phyloP scores from a whole-genome alignment of 2,888 invertebrate species.

The Cerastis rubricosa region DNA sequence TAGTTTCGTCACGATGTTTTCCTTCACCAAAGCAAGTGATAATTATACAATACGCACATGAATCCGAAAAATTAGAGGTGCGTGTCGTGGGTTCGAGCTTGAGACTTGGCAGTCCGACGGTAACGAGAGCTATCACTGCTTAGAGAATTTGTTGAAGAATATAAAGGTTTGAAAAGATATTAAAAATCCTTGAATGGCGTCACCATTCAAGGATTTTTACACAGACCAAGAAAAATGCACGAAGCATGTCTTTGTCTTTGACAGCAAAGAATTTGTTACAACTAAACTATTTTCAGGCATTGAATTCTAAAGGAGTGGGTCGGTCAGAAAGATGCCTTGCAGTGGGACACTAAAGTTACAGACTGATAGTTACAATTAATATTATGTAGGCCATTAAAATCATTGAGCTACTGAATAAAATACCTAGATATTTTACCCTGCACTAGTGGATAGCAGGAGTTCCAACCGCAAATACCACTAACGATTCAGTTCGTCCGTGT shows the following conservation, averaged over 20 bases:
- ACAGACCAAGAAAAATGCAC: not conserved
- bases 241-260: not conserved
- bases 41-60: no score
- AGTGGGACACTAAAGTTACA: not conserved
- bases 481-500: constrained; percentile 33
- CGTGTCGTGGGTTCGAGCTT: no score
- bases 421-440: constrained; percentile 21
- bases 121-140: no score
- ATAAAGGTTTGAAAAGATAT: no score
- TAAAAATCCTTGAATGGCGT: no score
- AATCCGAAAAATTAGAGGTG: no score
- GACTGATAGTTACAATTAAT: not conserved
- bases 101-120: no score
- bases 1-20: no score
- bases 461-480: constrained; percentile 48
- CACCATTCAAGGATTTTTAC: no score
- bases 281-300: not conserved
- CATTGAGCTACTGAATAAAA: constrained; percentile 1
- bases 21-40: no score
- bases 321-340: not conserved
- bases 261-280: not conserved
- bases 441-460: not conserved
- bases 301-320: not conserved
- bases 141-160: no score
- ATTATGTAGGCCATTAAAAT: not conserved